Percentiles rank a stretch among this genome's conserved stretches.
These are phyloP conservation scores for Hippotragus niger DNA, from an alignment of 2,113 vertebrate genomes.

Conservation along the genomic window DNA sequence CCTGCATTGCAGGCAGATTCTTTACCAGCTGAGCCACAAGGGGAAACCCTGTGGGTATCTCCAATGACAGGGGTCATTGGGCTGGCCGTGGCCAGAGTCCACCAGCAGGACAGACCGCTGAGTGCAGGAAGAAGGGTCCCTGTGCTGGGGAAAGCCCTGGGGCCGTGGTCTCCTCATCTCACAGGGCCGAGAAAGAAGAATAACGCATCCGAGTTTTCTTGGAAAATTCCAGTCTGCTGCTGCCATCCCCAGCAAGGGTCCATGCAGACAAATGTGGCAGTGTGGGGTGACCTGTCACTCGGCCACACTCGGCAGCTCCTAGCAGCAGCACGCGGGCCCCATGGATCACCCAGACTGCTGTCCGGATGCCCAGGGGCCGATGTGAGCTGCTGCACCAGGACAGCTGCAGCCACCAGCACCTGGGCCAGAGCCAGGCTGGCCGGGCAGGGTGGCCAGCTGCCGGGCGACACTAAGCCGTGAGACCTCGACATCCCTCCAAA, in stretches of 20 bases:
- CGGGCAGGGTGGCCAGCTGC: fast-evolving
- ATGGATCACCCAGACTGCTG: fast-evolving
- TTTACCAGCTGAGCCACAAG: background rate
- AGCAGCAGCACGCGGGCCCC: background rate
- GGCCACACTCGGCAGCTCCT: background rate
- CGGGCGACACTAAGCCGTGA: fast-evolving
- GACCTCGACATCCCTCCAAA: fast-evolving
- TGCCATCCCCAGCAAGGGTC: background rate
- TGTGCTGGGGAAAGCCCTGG: background rate
- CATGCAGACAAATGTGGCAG: background rate
- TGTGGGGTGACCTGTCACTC: background rate
- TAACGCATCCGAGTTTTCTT: fast-evolving
- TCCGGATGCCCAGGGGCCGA: fast-evolving
- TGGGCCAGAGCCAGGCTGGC: background rate
- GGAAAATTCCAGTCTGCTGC: background rate
- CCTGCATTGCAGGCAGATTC: background rate
- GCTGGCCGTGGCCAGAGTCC: too few species aligned
- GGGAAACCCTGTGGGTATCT: background rate
- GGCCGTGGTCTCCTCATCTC: background rate
- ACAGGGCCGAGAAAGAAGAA: background rate
- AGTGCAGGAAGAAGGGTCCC: background rate
- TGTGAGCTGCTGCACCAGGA: background rate
- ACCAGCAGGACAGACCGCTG: fast-evolving
- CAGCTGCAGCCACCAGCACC: background rate
- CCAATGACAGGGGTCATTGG: fast-evolving